Percentiles rank a stretch among this genome's conserved stretches.
phyloP scores from a whole-genome alignment of 2,888 invertebrate species.

The Willowsia nigromaculata region DNA sequence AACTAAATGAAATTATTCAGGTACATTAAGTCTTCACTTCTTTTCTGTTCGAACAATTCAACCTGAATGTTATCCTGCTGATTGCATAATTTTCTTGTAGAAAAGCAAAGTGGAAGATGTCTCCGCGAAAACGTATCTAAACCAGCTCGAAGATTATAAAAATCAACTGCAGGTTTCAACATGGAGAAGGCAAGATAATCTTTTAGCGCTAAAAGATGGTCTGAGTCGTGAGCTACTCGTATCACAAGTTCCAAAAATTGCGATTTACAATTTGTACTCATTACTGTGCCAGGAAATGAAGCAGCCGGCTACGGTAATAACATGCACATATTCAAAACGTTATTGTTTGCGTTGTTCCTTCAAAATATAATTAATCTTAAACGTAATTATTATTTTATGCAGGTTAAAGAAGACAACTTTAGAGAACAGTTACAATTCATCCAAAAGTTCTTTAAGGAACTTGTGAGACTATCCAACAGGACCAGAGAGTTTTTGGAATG shows the following conservation, averaged over 20 bases:
- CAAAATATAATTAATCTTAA: too few species aligned
- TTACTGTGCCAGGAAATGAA: slow-evolving; percentile 44
- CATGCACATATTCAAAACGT: too few species aligned
- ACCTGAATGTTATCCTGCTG: too few species aligned
- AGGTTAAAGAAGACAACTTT: slow-evolving; percentile 42
- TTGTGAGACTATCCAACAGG: background rate
- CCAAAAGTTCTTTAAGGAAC: slow-evolving; percentile 42
- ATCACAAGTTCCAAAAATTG: slow-evolving; percentile 35
- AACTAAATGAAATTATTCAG: slow-evolving; percentile 34
- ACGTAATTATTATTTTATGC: too few species aligned
- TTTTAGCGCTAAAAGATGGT: slow-evolving; percentile 30
- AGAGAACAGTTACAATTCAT: slow-evolving; percentile 35
- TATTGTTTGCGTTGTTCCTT: too few species aligned
- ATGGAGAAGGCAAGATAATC: slow-evolving; percentile 46
- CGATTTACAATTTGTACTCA: slow-evolving; percentile 40
- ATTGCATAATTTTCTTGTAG: slow-evolving; percentile 1
- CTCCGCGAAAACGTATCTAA: slow-evolving; percentile 8
- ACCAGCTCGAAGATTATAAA: slow-evolving; percentile 16
- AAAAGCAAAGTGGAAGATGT: slow-evolving; percentile 20
- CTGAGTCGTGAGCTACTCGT: slow-evolving; percentile 8
- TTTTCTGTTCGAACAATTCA: background rate
- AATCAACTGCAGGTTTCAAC: slow-evolving; percentile 41
- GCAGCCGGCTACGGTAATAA: slow-evolving; percentile 36
- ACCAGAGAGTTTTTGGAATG: slow-evolving; percentile 43
- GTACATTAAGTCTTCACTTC: background rate